These are phyloP conservation scores for Macrotrachela quadricornifera DNA, from an alignment of 1,140 invertebrate genomes.

Conservation along the genomic window DNA sequence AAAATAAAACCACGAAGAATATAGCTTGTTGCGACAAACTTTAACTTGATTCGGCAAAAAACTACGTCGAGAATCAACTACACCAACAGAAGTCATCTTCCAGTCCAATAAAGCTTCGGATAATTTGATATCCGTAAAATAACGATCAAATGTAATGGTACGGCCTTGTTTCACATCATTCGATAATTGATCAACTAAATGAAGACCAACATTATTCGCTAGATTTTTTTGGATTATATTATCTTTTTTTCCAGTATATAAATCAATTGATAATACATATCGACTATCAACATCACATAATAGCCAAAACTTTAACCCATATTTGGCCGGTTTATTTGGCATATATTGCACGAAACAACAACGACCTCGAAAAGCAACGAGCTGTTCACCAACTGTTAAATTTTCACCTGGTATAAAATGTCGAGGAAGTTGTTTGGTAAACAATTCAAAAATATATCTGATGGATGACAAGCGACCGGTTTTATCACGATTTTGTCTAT, in stretches of 20 bases:
- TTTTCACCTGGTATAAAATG: neutral
- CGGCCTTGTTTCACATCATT: neutral
- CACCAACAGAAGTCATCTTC: neutral
- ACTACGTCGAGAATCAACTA: neutral
- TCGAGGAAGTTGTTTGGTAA: too few relatives aligned
- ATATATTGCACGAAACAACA: neutral
- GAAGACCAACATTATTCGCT: too few relatives aligned
- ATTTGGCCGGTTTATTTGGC: neutral
- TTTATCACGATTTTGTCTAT: too few relatives aligned
- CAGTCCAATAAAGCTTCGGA: neutral
- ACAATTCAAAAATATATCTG: too few relatives aligned
- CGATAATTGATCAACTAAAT: too few relatives aligned
- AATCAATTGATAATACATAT: neutral
- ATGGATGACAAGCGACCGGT: too few relatives aligned
- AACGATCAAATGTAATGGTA: neutral
- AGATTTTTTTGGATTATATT: neutral
- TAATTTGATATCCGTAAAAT: neutral
- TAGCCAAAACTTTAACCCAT: neutral
- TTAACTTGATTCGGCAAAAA: neutral
- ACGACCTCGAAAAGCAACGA: neutral
- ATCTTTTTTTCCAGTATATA: neutral
- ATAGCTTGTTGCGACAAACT: neutral
- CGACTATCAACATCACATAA: neutral
- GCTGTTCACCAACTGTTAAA: conserved; percentile 1
- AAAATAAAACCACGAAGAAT: neutral